Percentiles rank a stretch among this genome's conserved stretches.
Conservation (phyloP, 2,797 vertebrate species). For the Acipenser oxyrinchus region DNA sequence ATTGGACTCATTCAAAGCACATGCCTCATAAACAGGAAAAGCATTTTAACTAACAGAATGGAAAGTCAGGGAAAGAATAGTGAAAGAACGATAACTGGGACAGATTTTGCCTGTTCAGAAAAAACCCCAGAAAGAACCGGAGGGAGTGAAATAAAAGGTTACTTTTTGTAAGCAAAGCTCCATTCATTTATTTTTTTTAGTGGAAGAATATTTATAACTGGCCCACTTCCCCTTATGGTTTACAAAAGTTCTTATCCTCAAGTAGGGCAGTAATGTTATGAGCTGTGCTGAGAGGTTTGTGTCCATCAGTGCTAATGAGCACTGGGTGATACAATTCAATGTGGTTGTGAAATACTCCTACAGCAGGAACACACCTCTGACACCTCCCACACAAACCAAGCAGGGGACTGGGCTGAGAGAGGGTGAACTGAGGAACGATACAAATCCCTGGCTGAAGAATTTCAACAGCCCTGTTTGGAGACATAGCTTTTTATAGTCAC, state of each 20-base stretch:
- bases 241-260: conserved; percentile 10
- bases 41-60: conserved; percentile 32
- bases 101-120: conserved; percentile 7
- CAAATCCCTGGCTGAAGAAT: too few species aligned
- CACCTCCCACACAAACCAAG: too few species aligned
- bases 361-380: too few species aligned
- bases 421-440: too few species aligned
- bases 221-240: not conserved
- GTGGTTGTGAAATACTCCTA: too few species aligned
- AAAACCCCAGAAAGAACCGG: conserved; percentile 31
- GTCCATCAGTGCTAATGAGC: too few species aligned
- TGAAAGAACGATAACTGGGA: not conserved
- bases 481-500: too few species aligned
- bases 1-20: conserved; percentile 25
- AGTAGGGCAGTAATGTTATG: too few species aligned
- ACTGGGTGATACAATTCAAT: too few species aligned
- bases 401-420: too few species aligned
- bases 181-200: conserved; percentile 25
- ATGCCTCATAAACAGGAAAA: conserved; percentile 42
- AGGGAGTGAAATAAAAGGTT: conserved; percentile 25
- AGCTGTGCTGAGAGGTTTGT: too few species aligned
- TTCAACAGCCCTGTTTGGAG: too few species aligned
- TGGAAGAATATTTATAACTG: conserved; percentile 33
- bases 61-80: not conserved
- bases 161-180: conserved; percentile 14